Evolutionary conservation across 2,888 invertebrate genomes (phyloP).

Genomic region (Terebella lapidaria): DNA sequence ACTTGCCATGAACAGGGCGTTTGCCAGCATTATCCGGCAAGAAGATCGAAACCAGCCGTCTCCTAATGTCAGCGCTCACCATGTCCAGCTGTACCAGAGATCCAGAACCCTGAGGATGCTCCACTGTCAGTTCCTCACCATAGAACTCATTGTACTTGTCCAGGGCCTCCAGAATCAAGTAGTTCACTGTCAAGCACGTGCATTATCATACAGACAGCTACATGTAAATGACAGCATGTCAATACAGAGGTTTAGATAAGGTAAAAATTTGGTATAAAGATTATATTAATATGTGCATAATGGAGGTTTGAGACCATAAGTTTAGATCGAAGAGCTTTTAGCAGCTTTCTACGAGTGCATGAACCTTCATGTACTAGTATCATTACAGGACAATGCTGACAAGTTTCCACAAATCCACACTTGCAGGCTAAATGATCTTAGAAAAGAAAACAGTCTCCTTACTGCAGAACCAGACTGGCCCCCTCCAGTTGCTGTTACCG

Average conservation of each 20-base stretch:
- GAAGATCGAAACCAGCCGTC: constrained; percentile 29
- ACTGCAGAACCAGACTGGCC: constrained; percentile 52
- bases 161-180: constrained; percentile 47
- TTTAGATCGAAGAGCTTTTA: too few relatives aligned
- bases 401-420: too few relatives aligned
- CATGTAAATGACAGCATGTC: too few relatives aligned
- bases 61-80: neutral
- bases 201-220: too few relatives aligned
- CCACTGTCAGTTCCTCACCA: constrained; percentile 42
- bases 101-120: constrained; percentile 33
- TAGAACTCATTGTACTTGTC: constrained; percentile 46
- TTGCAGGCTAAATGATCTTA: too few relatives aligned
- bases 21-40: neutral
- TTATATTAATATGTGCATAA: too few relatives aligned
- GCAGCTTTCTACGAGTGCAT: too few relatives aligned
- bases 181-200: constrained; percentile 51
- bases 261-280: too few relatives aligned
- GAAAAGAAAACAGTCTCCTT: constrained; percentile 12
- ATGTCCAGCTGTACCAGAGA: neutral
- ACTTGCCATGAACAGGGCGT: neutral
- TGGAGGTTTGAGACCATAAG: too few relatives aligned
- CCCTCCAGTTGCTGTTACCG: constrained; percentile 55
- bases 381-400: too few relatives aligned
- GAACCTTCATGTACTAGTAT: too few relatives aligned
- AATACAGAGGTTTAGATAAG: too few relatives aligned